Evolutionary conservation across 2,113 vertebrate species (phyloP), one percentile per base, ranked within the genome.

Genomic region (Hystrix cristata): DNA sequence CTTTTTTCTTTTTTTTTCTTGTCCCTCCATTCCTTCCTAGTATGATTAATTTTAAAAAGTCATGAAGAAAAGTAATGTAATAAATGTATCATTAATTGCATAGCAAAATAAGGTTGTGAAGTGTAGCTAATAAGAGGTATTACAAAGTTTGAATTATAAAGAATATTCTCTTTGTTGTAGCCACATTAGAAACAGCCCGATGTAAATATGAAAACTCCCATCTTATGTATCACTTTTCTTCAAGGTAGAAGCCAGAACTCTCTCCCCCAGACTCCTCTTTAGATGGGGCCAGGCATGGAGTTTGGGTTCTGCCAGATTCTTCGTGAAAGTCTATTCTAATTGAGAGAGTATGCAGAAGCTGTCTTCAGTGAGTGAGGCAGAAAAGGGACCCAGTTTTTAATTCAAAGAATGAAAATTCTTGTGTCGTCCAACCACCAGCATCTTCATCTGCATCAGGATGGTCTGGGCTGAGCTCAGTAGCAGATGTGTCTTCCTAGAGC

Each of bases 71-170:
- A 94, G 62, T 57, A 21, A 53, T 51, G 6, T 85, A 59, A 51
- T 87, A 81, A 92, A 43, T 83, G n/a, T 21, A 27, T 48, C 34
- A 88, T 76, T 72, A 64, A 57, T 72, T 91, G 18, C 38, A 53
- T 57, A 69, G 29, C 23, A 59, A 95, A 95, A 62, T 60, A 94
- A 85, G 18, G 59, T 92, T 83, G 48, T 53, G 21, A 91, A 80
- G 43, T 87, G 4, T 38, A 51, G 62, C 19, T 59, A 25, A 60
- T 57, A 74, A 25, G 71, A 88, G 13, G 62, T 46, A 83, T 2
- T 60, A 69, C 6, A 69, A 55, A 51, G 64, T 92, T 8, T 91
- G 29, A 83, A 87, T 57, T 57, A 27, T 71, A 80, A 92, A 81
- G 67, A 72, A 46, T 55, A 90, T 43, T 90, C 31, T 25, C 13